These are phyloP conservation scores for Agonopterix heracliana DNA, from an alignment of 2,888 invertebrate genomes.

Conservation along the genomic window DNA sequence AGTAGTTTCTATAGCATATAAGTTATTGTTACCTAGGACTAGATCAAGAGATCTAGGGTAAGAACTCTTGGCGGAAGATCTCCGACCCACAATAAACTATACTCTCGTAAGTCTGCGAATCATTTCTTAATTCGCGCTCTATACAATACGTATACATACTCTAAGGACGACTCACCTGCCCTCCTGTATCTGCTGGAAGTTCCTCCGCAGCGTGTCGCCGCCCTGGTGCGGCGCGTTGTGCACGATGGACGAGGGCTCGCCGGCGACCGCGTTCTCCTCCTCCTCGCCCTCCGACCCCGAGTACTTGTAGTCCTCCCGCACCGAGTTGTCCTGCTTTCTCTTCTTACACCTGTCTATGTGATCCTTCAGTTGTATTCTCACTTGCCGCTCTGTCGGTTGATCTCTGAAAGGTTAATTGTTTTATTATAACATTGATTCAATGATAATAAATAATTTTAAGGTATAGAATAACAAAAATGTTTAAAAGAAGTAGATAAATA, in stretches of 20 bases:
- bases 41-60: too few relatives aligned
- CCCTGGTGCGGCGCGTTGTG: constrained; percentile 85
- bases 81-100: too few relatives aligned
- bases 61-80: too few relatives aligned
- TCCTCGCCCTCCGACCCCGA: constrained; percentile 99
- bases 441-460: too few relatives aligned
- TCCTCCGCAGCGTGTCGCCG: constrained; percentile 96
- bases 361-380: constrained; percentile 98
- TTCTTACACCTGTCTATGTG: constrained; percentile 98
- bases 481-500: too few relatives aligned
- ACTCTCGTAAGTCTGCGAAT: too few relatives aligned
- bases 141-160: too few relatives aligned
- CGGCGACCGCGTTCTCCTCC: constrained; percentile 92
- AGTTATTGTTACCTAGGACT: too few relatives aligned
- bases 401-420: constrained; percentile 75
- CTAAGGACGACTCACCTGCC: constrained; percentile 56
- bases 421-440: not conserved
- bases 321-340: constrained; percentile 90
- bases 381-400: constrained; percentile 98
- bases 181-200: constrained; percentile 98
- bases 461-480: too few relatives aligned
- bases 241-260: constrained; percentile 96
- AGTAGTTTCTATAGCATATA: too few relatives aligned
- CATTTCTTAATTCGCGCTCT: too few relatives aligned
- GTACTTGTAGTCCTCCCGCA: constrained; percentile 87